Percentiles rank a stretch among this genome's conserved stretches.
Conservation (phyloP, 2,113 vertebrate genomes). For the Entomyzon cyanotis region DNA sequence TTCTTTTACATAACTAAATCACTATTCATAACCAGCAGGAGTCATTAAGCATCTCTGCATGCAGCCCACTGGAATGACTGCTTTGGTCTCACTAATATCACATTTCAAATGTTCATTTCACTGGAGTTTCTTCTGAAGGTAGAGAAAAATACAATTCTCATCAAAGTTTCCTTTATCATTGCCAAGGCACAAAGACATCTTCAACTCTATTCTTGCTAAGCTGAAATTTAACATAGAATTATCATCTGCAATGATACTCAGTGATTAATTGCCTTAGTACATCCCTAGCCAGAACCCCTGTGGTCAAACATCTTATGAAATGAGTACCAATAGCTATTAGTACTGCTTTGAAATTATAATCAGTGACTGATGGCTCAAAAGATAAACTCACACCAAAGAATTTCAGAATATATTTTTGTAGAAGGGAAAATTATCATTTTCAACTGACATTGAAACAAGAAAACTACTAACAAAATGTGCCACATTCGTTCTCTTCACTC, state of each 20-base stretch:
- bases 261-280: constrained; percentile 3
- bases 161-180: background rate
- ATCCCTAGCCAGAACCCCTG: constrained; percentile 9
- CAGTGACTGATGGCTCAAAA: background rate
- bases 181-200: background rate
- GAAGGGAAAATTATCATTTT: background rate
- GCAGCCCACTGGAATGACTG: background rate
- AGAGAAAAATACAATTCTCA: background rate
- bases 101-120: background rate
- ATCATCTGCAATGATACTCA: background rate
- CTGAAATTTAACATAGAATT: constrained; percentile 12
- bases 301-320: constrained; percentile 2
- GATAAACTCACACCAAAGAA: background rate
- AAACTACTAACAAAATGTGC: background rate
- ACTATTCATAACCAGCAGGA: background rate
- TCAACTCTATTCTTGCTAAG: background rate
- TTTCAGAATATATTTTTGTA: background rate
- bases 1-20: background rate
- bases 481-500: background rate
- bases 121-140: background rate
- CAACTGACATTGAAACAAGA: background rate
- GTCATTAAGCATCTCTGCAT: background rate
- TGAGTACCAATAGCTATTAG: constrained; percentile 18
- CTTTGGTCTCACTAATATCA: background rate
- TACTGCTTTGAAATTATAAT: constrained; percentile 53